These are phyloP conservation scores for Lophura nycthemera DNA, from an alignment of 2,113 vertebrate species.

Conservation along the genomic window DNA sequence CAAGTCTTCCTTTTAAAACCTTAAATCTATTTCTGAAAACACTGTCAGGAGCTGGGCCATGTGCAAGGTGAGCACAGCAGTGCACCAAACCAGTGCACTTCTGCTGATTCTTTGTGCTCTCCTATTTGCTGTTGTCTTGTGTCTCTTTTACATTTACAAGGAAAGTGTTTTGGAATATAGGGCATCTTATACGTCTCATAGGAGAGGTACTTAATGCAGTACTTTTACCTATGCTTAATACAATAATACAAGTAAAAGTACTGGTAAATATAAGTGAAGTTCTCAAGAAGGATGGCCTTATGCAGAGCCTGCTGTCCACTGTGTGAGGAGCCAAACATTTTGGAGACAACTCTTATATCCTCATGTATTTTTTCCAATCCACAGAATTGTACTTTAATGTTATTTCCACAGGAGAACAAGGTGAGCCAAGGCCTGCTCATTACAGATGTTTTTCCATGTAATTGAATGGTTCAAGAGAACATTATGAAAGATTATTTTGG, in stretches of 20 bases:
- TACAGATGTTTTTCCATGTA: constrained; percentile 36
- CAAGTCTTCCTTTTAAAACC: neutral
- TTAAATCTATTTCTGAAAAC: neutral
- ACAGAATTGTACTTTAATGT: constrained; percentile 4
- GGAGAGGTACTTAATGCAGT: neutral
- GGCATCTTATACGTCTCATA: neutral
- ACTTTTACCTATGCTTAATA: neutral
- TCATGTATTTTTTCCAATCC: neutral
- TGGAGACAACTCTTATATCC: neutral
- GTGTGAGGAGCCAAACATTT: neutral
- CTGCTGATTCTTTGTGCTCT: neutral
- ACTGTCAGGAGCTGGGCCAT: neutral
- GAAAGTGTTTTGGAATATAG: neutral
- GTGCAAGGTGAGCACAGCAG: rapidly evolving
- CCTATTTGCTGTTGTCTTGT: neutral
- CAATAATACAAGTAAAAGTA: neutral
- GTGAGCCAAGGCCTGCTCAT: constrained; percentile 10
- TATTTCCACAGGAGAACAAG: constrained; percentile 48
- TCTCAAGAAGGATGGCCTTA: neutral
- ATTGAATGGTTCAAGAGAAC: constrained; percentile 25
- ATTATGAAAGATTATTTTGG: constrained; percentile 29
- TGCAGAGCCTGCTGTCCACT: neutral
- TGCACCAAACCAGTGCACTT: neutral
- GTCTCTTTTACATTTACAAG: neutral
- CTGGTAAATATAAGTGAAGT: neutral